Base-by-base conservation (phyloP, 2,113 vertebrate species). In the Seriola quinqueradiata region DNA sequence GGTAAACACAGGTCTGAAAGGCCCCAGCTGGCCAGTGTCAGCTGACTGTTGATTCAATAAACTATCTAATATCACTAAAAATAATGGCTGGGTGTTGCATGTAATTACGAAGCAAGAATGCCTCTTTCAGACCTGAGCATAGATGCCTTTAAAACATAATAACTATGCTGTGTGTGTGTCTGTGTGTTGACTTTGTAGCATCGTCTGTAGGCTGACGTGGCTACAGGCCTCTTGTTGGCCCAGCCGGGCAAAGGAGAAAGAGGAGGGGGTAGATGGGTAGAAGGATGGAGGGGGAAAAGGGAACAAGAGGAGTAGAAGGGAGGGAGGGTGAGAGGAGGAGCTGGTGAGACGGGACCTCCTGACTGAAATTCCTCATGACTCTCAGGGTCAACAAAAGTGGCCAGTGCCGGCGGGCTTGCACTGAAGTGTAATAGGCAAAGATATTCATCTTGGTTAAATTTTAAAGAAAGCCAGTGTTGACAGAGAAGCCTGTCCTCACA, bases 321-420 rank as follows among this genome's bases (percentile, higher is more conserved):
- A 76, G 64, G 66, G 34, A 46, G 28, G 28, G 21, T 2, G 48
- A 28, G 59, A 44, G 57, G 60, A 68, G 46, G 67, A 57, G 70
- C 50, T 9, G 58, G 28, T 32, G 82, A 74, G 76, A 69, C 5
- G 8, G 25, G 58, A 83, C 57, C 83, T 75, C 55, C 63, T 68
- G 77, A 75, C 66, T 85, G 70, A 88, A 91, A 94, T 94, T 93
- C 91, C 93, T 92, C 93, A 94, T 88, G 87, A 66, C 64, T 89
- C 83, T 89, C 77, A 92, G 83, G 89, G 83, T 94, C 89, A 94
- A 94, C 91, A 93, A 23, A 74, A 75, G 82, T 42, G 64, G 57
- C 59, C 58, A 5, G 36, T 55, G 50, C 74, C 34, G 11, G 54
- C 7, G 3, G 32, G 57, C 48, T 89, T 19, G 54, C 92, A 90